These are phyloP conservation scores for Eristalinus aeneus DNA, from an alignment of 2,888 invertebrate genomes.

Conservation along the genomic window DNA sequence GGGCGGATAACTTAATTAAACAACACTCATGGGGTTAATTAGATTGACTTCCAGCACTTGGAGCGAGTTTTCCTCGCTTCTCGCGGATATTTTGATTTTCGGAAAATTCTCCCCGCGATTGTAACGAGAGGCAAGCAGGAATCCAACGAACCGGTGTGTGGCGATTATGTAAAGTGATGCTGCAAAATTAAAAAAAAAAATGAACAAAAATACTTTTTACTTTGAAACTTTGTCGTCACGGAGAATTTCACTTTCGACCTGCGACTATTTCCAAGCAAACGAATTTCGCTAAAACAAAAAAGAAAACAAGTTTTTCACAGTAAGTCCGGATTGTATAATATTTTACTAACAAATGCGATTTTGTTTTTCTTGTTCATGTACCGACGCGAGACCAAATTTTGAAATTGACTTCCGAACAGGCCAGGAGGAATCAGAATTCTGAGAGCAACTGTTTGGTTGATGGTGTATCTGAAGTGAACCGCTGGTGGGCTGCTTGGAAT, in stretches of 20 bases:
- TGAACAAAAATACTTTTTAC: background rate
- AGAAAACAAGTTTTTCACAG: background rate
- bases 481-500: background rate
- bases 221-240: background rate
- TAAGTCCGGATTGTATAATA: background rate
- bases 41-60: background rate
- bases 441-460: slow-evolving; percentile 19
- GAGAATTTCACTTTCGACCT: background rate
- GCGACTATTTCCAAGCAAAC: background rate
- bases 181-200: background rate
- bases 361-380: too few species aligned
- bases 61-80: background rate
- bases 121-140: slow-evolving; percentile 12
- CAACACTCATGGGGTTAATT: slow-evolving; percentile 42
- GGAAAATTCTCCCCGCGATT: background rate
- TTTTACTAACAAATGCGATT: slow-evolving; percentile 6
- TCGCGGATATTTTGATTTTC: background rate
- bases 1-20: slow-evolving; percentile 55
- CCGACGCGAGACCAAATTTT: slow-evolving; percentile 18
- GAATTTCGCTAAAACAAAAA: background rate
- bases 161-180: slow-evolving; percentile 38
- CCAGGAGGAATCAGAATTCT: slow-evolving; percentile 65
- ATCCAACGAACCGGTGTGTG: slow-evolving; percentile 4
- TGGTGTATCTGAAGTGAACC: background rate
- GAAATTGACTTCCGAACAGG: slow-evolving; percentile 54